These are phyloP conservation scores for Siniperca obscura DNA, from an alignment of 2,797 vertebrate species.

Conservation along the genomic window DNA sequence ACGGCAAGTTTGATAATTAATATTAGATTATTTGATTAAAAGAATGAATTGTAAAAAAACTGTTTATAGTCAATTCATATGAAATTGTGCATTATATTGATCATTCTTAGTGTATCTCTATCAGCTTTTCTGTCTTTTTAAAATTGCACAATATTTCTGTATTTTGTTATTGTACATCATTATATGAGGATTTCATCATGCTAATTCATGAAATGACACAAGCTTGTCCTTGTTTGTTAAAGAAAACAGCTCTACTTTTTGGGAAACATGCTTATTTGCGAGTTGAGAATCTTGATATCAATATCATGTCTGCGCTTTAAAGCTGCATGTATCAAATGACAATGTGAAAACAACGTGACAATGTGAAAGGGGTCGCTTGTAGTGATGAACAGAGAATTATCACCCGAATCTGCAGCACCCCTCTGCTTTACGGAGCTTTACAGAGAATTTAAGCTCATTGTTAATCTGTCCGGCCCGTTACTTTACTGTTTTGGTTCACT, in stretches of 20 bases:
- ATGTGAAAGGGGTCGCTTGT: no score
- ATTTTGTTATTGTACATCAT: background rate
- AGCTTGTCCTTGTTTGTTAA: no score
- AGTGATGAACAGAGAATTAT: background rate
- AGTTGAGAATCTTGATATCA: no score
- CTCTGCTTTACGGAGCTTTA: background rate
- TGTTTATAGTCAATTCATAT: background rate
- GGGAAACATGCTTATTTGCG: no score
- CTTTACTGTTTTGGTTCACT: background rate
- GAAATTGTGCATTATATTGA: background rate
- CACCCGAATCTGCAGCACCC: background rate
- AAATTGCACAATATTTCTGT: background rate
- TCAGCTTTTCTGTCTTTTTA: background rate
- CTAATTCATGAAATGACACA: no score
- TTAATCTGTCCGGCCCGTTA: background rate
- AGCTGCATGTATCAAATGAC: background rate
- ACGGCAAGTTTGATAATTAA: background rate
- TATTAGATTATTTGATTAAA: background rate
- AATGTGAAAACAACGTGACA: no score
- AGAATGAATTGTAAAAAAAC: background rate
- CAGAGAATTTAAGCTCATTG: no score
- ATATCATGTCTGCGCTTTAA: no score
- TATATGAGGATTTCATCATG: background rate
- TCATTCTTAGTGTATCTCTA: background rate
- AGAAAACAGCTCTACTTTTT: no score